Conservation (phyloP, 2,888 invertebrate genomes). For the Caenorhabditis imperialis region DNA sequence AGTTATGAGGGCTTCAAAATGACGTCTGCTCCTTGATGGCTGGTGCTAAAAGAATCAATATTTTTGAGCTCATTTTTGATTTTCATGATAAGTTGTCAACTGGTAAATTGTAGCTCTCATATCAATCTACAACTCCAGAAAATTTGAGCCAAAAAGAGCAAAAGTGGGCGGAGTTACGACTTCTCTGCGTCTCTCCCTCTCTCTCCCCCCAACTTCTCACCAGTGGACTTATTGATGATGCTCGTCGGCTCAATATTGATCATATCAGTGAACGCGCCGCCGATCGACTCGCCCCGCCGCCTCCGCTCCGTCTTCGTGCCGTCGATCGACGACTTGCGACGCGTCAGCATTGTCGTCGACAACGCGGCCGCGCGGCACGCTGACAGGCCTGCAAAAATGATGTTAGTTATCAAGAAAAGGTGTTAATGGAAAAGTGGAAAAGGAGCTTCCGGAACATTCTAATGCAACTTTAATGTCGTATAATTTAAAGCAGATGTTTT, state of each 20-base stretch:
- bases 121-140: too few relatives aligned
- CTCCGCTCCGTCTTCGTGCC: slow-evolving; percentile 49
- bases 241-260: slow-evolving; percentile 66
- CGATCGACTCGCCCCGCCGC: slow-evolving; percentile 58
- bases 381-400: slow-evolving; percentile 51
- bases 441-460: too few relatives aligned
- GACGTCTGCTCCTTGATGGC: too few relatives aligned
- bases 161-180: not conserved
- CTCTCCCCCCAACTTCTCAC: slow-evolving; percentile 4
- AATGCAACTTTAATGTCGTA: too few relatives aligned
- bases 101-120: too few relatives aligned
- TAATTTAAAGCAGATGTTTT: too few relatives aligned
- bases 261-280: slow-evolving; percentile 66
- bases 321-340: slow-evolving; percentile 69
- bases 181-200: not conserved
- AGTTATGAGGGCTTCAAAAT: too few relatives aligned
- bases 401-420: not conserved
- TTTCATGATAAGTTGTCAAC: too few relatives aligned
- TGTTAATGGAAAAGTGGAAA: too few relatives aligned
- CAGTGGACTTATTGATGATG: slow-evolving; percentile 63
- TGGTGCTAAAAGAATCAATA: too few relatives aligned
- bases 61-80: too few relatives aligned
- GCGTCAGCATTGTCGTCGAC: slow-evolving; percentile 76
- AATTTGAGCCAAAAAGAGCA: too few relatives aligned
- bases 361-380: slow-evolving; percentile 75